Evolutionary conservation across 2,888 invertebrate species (phyloP), one percentile per base, ranked within the genome.

Genomic region (Auanema sp.): DNA sequence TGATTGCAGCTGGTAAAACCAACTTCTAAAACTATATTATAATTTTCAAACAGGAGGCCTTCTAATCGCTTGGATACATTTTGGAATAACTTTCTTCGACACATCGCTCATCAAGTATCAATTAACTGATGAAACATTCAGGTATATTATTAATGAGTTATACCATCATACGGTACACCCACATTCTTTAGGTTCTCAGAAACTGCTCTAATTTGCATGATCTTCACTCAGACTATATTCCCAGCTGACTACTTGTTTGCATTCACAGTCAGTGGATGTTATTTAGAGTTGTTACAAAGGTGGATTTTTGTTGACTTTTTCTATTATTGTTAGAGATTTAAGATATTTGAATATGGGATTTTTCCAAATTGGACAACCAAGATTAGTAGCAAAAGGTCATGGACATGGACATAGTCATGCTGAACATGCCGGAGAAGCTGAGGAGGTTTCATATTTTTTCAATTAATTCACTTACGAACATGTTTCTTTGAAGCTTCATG

Each of bases 171-270:
- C n/a, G n/a, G n/a, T n/a, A n/a, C n/a, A n/a, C n/a, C n/a, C n/a
- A n/a, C n/a, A 24, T 14, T 4, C 10, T 64, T 51, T 54, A 71
- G 71, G 54, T 76, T 68, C 66, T 76, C 76, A 10, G 64, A 62
- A 18, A 69, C 72, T 10, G 76, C 81, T 2, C 66, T 81, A 21
- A 75, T 80, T 42, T 75, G 71, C 52, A 81, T 81, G 81, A 81
- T 80, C 47, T 79, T 81, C 70, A 83, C 81, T 8, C 81, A 81
- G 54, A 81, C 79, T 12, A 73, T 81, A 41, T 81, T 79, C 66
- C 81, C 81, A 0, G 81, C 81, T 21, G 81, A 81, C 50, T 81
- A 81, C 57, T 63, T 81, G n/a, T 83, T 71, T 63, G 77, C 77
- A 0, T 81, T 81, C 61, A 81, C 81, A 0, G 77, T 75, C 1